Percentiles rank a stretch among this genome's conserved stretches.
Evolutionary conservation across 2,797 vertebrate genomes (phyloP).

Genomic region (Furcifer pardalis): DNA sequence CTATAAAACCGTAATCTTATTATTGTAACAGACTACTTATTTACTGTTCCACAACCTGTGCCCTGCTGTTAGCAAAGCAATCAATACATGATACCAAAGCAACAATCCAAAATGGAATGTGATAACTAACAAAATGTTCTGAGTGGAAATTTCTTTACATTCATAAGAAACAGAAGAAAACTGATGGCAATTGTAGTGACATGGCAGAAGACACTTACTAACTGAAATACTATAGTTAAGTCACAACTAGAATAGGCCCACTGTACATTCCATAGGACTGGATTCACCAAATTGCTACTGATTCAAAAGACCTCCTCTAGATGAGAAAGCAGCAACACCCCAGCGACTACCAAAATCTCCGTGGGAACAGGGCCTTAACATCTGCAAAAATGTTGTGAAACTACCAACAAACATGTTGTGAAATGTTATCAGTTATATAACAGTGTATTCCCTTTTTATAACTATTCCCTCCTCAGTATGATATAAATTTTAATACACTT

Average conservation of each 20-base stretch:
- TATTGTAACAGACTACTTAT: neutral
- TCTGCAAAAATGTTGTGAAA: constrained; percentile 1
- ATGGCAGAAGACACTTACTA: neutral
- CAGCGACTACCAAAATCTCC: neutral
- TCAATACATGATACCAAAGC: constrained; percentile 47
- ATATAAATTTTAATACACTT: constrained; percentile 22
- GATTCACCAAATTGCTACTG: too few species aligned
- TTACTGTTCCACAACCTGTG: constrained; percentile 27
- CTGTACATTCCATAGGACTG: too few species aligned
- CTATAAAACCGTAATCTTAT: constrained; percentile 6
- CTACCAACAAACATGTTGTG: neutral
- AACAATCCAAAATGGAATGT: constrained; percentile 46
- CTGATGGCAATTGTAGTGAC: neutral
- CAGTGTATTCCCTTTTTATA: constrained; percentile 20
- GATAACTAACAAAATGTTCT: constrained; percentile 43
- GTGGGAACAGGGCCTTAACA: neutral
- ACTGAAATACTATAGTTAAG: neutral
- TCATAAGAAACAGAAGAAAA: neutral
- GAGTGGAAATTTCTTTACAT: constrained; percentile 9
- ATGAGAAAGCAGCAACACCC: neutral
- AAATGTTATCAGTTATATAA: constrained; percentile 21
- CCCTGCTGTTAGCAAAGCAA: constrained; percentile 20
- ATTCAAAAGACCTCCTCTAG: too few species aligned
- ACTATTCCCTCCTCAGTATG: neutral
- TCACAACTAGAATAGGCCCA: too few species aligned